Evolutionary conservation across 2,113 vertebrate species (phyloP), one percentile per base, ranked within the genome.

Genomic region (Hystrix cristata): DNA sequence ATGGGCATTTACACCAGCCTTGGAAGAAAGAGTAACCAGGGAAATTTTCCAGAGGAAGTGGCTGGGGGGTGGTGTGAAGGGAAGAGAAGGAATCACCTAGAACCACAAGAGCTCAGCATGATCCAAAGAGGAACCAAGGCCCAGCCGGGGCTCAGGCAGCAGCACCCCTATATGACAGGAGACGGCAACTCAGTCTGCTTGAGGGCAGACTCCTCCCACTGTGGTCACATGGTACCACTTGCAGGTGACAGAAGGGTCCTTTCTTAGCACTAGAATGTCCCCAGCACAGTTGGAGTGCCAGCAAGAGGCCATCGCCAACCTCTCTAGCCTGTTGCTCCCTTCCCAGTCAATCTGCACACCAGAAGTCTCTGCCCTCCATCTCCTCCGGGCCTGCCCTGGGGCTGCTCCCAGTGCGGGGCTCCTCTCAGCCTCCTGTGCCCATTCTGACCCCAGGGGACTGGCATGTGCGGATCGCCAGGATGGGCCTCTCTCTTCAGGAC

Each of bases 61-160:
- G 55, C n/a, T 27, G 53, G 62, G 67, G 8, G 48, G 74, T 23
- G 48, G 7, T 57, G 57, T 94, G 79, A 65, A 87, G 71, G 57
- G 65, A 67, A 94, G 84, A 46, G 21, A 48, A 60, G 23, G 51
- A 74, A 94, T 80, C 38, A 60, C 85, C 89, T 62, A 76, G 76
- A 91, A 71, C 31, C 19, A 80, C 78, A 21, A 83, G 46, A 87
- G 29, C 67, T 78, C 78, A 60, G 21, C 43, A 62, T 23, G 43
- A 93, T 67, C 31, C 62, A 81, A 92, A 55, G 21, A 72, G 38
- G 34, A 65, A 16, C 21, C 9, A 29, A 7, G 55, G 69, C 53
- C 16, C 65, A 69, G 74, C 4, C 25, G 1, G 7, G 55, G 23
- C 38, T 69, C 27, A 43, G 55, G 23, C 79, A 89, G 15, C 29